Percentiles rank a stretch among this genome's conserved stretches.
These are phyloP conservation scores for Poicephalus meyeri DNA, from an alignment of 2,113 vertebrate genomes.

Conservation along the genomic window DNA sequence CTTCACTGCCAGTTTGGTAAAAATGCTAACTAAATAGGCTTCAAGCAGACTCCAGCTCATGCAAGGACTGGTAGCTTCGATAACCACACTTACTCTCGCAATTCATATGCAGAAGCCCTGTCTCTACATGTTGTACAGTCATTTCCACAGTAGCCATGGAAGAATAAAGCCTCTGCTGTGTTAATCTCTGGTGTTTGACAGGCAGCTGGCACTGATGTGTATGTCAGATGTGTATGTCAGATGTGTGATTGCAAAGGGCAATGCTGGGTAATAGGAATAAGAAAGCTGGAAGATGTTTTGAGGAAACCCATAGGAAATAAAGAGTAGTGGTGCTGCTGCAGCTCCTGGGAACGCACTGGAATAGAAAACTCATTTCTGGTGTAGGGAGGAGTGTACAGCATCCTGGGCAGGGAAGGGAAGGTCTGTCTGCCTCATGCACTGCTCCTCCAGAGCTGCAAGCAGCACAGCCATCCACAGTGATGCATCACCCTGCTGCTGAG, in stretches of 20 bases:
- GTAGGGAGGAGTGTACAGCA: background rate
- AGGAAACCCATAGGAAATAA: background rate
- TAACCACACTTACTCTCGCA: background rate
- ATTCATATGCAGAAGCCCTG: background rate
- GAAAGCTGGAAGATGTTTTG: background rate
- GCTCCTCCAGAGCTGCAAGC: background rate
- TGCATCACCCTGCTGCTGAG: background rate
- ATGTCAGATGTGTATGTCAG: rapidly evolving
- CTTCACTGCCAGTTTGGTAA: background rate
- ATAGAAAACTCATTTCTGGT: background rate
- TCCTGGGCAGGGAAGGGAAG: background rate
- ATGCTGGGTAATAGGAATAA: background rate
- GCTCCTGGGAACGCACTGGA: background rate
- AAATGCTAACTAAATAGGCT: background rate
- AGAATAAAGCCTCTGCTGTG: rapidly evolving
- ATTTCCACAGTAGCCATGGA: background rate
- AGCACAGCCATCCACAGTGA: background rate
- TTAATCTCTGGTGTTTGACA: background rate
- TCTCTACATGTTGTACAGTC: background rate
- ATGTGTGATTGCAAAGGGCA: rapidly evolving
- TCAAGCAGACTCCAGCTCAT: background rate
- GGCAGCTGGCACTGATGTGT: background rate
- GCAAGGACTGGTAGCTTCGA: background rate
- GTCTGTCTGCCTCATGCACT: background rate
- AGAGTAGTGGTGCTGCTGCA: background rate